Conservation (phyloP, 2,797 vertebrate species). For the Phrynocephalus vlangalii region DNA sequence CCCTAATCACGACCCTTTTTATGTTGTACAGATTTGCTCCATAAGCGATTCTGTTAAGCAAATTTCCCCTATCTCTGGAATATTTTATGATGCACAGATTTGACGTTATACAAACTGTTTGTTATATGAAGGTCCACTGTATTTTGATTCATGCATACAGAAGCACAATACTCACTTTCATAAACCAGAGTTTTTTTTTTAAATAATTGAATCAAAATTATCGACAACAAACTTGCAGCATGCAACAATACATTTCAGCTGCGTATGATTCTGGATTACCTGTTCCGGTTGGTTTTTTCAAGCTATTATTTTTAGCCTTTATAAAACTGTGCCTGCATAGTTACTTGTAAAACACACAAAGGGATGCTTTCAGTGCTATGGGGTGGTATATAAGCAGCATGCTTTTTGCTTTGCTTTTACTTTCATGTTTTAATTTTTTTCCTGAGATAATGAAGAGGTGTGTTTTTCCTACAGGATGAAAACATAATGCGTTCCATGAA, state of each 20-base stretch:
- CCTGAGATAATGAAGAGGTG: background rate
- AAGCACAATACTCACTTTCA: too few species aligned
- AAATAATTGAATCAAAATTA: background rate
- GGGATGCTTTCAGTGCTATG: too few species aligned
- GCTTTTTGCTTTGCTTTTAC: background rate
- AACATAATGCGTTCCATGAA: slow-evolving; percentile 99
- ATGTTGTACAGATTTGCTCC: too few species aligned
- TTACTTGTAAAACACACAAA: background rate
- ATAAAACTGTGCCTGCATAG: background rate
- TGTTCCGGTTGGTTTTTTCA: background rate
- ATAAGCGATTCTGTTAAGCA: too few species aligned
- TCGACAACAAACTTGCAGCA: background rate
- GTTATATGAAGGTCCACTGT: too few species aligned
- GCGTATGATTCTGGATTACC: too few species aligned
- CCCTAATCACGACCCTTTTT: too few species aligned
- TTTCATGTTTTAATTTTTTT: background rate
- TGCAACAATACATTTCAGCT: background rate
- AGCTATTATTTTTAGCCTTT: background rate
- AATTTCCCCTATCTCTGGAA: too few species aligned
- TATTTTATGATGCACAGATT: too few species aligned
- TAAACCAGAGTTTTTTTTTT: background rate
- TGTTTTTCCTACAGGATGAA: slow-evolving; percentile 87
- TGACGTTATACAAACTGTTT: too few species aligned
- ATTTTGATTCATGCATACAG: too few species aligned
- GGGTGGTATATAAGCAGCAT: too few species aligned